Conservation (phyloP, 2,113 vertebrate species). For the Thymallus thymallus region DNA sequence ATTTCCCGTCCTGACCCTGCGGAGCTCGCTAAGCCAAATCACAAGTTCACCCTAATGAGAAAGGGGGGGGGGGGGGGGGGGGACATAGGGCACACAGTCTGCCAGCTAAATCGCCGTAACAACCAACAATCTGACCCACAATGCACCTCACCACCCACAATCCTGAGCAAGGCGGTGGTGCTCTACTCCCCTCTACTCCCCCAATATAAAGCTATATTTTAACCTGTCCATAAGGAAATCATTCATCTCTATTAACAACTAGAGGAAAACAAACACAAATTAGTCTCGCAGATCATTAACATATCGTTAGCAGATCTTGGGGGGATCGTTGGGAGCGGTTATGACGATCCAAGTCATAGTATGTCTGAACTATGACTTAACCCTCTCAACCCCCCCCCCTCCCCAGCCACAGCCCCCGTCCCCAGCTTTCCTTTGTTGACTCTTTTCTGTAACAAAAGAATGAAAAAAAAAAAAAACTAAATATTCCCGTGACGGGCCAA, state of each 20-base stretch:
- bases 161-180: constrained; percentile 32
- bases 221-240: too few species aligned
- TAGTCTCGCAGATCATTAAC: constrained; percentile 44
- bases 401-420: not conserved
- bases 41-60: constrained; percentile 76
- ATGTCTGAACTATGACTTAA: constrained; percentile 68
- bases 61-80: constrained; percentile 55
- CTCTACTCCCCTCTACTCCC: constrained; percentile 34
- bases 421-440: constrained; percentile 1
- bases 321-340: too few species aligned
- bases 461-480: not conserved
- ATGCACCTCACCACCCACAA: constrained; percentile 67
- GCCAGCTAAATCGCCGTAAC: constrained; percentile 77
- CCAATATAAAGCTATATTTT: too few species aligned
- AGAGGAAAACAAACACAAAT: constrained; percentile 24
- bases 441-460: not conserved
- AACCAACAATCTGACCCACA: constrained; percentile 74
- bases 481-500: constrained; percentile 20
- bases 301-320: too few species aligned
- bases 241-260: constrained; percentile 1
- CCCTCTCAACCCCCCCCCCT: constrained; percentile 38
- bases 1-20: constrained; percentile 50
- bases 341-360: constrained; percentile 53
- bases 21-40: constrained; percentile 72
- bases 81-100: constrained; percentile 57